Evolutionary conservation across 2,113 vertebrate genomes (phyloP), one percentile per base, ranked within the genome.

Genomic region (Progne subis): DNA sequence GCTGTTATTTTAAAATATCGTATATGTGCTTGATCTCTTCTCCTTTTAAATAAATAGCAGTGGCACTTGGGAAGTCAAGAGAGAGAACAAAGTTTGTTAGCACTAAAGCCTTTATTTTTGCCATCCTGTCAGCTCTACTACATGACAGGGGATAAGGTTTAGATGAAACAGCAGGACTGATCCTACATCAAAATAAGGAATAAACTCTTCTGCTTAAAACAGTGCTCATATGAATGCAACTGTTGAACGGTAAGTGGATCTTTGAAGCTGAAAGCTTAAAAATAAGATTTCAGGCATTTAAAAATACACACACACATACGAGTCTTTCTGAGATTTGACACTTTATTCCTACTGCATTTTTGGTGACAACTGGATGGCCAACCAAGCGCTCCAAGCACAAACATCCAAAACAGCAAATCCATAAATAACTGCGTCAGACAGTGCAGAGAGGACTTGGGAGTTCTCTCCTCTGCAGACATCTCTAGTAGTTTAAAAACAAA

Each of bases 141-240:
- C 16, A 18, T 87, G 75, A 57, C 67, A 79, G 69, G 4, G 21
- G 49, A 61, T 82, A 91, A 87, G 46, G 49, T 80, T 95, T 41
- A 18, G 61, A 68, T 31, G 49, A 91, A 96, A 61, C 37, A 87
- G 49, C 32, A 61, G n/a, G 78, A 75, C 57, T 81, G 86, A 92
- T 65, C 68, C 63, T 50, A 78, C 43, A 74, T 75, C 89, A 94
- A 81, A 96, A 94, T 52, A 77, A 77, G n/a, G 68, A 86, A 90
- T 75, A 18, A 92, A 83, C 34, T 39, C 29, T 69, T 88, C 60
- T 78, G 29, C 60, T 71, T 94, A 71, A 86, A 74, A 78, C 34
- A 69, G 18, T 78, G 41, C 18, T 90, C 5, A 11, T 50, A 32
- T 41, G 16, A 82, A 90, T 57, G 21, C 28, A 92, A 9, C 19